These are phyloP conservation scores for Hippocampus kuda DNA, from an alignment of 2,797 vertebrate genomes.

Conservation along the genomic window DNA sequence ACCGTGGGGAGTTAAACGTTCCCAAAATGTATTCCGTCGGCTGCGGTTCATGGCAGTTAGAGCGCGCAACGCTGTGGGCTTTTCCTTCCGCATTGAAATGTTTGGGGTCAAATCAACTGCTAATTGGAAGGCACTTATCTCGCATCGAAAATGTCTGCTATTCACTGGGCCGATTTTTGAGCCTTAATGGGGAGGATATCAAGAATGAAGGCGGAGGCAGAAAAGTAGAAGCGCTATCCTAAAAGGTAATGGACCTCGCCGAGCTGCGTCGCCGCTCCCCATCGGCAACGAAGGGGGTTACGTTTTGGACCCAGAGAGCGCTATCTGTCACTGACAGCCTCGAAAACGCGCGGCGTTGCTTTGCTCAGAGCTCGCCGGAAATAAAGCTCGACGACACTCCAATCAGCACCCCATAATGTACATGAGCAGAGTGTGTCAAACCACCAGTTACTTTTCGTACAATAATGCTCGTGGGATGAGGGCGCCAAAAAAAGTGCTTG, in stretches of 20 bases:
- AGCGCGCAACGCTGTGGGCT: not conserved
- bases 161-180: not conserved
- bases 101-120: not conserved
- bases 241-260: constrained; percentile 1
- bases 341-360: not conserved
- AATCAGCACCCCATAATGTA: not conserved
- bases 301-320: constrained; percentile 3
- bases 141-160: not conserved
- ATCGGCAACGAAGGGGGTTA: not conserved
- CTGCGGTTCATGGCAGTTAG: not conserved
- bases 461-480: not conserved
- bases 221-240: not conserved
- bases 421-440: not conserved
- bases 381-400: not conserved
- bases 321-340: not conserved
- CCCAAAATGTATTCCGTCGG: not conserved
- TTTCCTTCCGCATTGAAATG: not conserved
- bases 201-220: constrained; percentile 1
- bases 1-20: not conserved
- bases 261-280: not conserved
- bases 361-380: constrained; percentile 25
- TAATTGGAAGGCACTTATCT: not conserved
- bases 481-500: not conserved
- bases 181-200: not conserved
- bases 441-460: not conserved